Conservation (phyloP, 2,888 invertebrate species). For the Leptinotarsa tumamoca region DNA sequence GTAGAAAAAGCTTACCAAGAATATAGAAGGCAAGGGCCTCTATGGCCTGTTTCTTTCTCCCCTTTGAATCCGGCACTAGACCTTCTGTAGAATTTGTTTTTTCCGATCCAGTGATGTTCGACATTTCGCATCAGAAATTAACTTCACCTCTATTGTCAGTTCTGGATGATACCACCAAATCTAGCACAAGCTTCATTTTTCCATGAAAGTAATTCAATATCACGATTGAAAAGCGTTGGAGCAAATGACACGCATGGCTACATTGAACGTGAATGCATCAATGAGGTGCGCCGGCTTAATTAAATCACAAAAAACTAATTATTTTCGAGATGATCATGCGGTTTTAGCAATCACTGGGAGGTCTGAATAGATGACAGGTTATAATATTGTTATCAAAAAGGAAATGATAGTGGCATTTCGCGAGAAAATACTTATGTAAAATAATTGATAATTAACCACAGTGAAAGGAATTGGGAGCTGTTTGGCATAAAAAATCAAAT, state of each 20-base stretch:
- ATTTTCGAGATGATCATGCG: background rate
- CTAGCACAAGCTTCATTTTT: slow-evolving; percentile 28
- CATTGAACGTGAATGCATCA: slow-evolving; percentile 21
- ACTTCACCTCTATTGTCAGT: slow-evolving; percentile 6
- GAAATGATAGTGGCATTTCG: background rate
- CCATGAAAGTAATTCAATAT: slow-evolving; percentile 29
- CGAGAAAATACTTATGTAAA: background rate
- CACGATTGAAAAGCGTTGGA: slow-evolving; percentile 33
- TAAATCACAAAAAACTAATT: background rate
- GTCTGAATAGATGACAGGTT: background rate
- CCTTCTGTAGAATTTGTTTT: background rate
- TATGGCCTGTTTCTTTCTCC: too few species aligned
- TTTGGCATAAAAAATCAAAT: background rate
- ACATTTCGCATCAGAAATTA: slow-evolving; percentile 10
- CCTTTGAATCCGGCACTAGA: too few species aligned
- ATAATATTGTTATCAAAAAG: background rate
- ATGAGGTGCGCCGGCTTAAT: slow-evolving; percentile 2
- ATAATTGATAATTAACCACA: background rate
- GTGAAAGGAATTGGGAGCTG: background rate
- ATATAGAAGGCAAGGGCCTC: too few species aligned
- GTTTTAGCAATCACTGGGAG: slow-evolving; percentile 1
- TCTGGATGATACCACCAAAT: slow-evolving; percentile 26
- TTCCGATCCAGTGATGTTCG: background rate
- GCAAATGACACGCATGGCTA: slow-evolving; percentile 32
- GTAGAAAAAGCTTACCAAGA: too few species aligned